A percentile compares a stretch with the other conserved stretches of the same genome.
Evolutionary conservation across 2,888 invertebrate genomes (phyloP).

Genomic region (Sinelater perroti): DNA sequence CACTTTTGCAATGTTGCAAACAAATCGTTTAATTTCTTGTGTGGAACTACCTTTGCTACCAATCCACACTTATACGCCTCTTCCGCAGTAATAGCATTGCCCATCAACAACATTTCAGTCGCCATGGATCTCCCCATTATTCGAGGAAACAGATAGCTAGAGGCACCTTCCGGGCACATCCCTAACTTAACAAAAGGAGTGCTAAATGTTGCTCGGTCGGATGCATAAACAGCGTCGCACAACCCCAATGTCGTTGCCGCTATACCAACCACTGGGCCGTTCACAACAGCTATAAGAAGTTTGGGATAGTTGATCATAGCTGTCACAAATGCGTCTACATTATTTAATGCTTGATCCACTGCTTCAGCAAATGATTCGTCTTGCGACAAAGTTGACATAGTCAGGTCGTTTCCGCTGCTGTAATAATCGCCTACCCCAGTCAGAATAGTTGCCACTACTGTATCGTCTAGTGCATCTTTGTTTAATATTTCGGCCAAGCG

Average conservation of each 20-base stretch:
- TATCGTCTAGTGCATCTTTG: conserved; percentile 73
- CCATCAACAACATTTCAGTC: conserved; percentile 63
- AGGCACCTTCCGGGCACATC: conserved; percentile 88
- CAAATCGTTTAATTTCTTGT: conserved; percentile 65
- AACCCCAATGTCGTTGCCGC: conserved; percentile 84
- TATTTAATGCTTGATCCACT: conserved; percentile 15
- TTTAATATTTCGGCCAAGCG: conserved; percentile 71
- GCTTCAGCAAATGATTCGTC: conserved; percentile 1
- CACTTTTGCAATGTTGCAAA: conserved; percentile 67
- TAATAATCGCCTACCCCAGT: conserved; percentile 85
- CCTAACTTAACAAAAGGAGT: conserved; percentile 89
- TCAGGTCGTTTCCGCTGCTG: conserved; percentile 85
- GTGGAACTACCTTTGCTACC: conserved; percentile 79
- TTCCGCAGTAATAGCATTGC: conserved; percentile 77
- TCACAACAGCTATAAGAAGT: conserved; percentile 84
- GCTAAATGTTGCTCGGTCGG: conserved; percentile 83
- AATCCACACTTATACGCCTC: conserved; percentile 84
- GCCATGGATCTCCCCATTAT: conserved; percentile 85
- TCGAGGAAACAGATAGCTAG: conserved; percentile 83
- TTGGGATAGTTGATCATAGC: conserved; percentile 89
- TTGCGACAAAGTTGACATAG: neutral
- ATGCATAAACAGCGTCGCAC: conserved; percentile 88
- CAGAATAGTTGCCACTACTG: conserved; percentile 74
- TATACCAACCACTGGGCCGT: conserved; percentile 94
- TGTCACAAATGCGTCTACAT: conserved; percentile 66